Evolutionary conservation across 2,888 invertebrate species (phyloP).

Genomic region (Zaprionus bogoriensis): DNA sequence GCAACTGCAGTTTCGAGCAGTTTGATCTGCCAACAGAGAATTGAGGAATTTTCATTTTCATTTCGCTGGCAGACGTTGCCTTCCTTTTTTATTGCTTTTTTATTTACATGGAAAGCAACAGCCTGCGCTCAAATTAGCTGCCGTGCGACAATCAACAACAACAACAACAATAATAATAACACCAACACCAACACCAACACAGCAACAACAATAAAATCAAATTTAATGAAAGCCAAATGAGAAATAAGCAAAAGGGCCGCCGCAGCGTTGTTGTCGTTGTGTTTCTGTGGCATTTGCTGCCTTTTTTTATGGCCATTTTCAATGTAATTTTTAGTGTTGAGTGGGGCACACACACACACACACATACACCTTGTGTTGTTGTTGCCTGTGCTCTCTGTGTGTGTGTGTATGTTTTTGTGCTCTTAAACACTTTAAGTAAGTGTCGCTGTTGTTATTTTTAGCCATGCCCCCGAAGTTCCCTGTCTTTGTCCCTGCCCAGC

Average conservation of each 20-base stretch:
- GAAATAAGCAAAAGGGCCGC: constrained; percentile 51
- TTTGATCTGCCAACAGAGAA: too few relatives aligned
- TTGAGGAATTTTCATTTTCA: constrained; percentile 33
- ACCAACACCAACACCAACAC: constrained; percentile 9
- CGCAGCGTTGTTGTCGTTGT: constrained; percentile 6
- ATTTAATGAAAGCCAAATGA: constrained; percentile 69
- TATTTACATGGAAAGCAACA: constrained; percentile 54
- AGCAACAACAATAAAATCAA: constrained; percentile 60
- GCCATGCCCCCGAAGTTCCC: constrained; percentile 12
- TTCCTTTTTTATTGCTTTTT: constrained; percentile 53
- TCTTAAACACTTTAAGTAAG: constrained; percentile 71
- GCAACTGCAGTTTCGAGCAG: constrained; percentile 46
- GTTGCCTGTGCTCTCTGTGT: constrained; percentile 1
- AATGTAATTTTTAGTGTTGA: constrained; percentile 72
- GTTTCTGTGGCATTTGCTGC: constrained; percentile 40
- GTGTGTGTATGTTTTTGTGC: constrained; percentile 36
- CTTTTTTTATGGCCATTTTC: constrained; percentile 66
- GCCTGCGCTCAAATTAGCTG: constrained; percentile 51
- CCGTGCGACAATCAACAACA: constrained; percentile 52
- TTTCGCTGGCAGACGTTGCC: constrained; percentile 25
- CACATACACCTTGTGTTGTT: constrained; percentile 66
- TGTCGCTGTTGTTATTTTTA: constrained; percentile 62
- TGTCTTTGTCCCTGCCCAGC: too few relatives aligned
- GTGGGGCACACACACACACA: constrained; percentile 45
- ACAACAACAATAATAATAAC: constrained; percentile 9